Percentiles rank a stretch among this genome's conserved stretches.
phyloP scores from a whole-genome alignment of 2,888 invertebrate genomes.

The Mystacides longicornis region DNA sequence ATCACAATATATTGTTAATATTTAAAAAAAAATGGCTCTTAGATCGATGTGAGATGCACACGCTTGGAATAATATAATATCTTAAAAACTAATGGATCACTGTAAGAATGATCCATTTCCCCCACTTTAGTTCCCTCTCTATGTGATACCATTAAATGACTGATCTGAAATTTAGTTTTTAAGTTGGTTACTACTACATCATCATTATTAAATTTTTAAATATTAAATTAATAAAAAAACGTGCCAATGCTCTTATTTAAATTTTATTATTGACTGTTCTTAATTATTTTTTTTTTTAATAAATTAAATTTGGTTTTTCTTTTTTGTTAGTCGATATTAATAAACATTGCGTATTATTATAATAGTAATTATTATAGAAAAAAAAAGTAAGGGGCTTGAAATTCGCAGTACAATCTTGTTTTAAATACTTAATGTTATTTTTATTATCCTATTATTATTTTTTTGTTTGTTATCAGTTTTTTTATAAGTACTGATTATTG shows the following conservation, averaged over 20 bases:
- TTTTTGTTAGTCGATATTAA: conserved; percentile 4
- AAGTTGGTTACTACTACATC: conserved; percentile 50
- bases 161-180: conserved; percentile 56
- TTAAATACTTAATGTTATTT: not conserved
- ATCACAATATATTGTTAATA: not conserved
- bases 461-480: conserved; percentile 27
- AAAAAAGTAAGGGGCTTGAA: conserved; percentile 26
- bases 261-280: conserved; percentile 47
- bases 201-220: conserved; percentile 35
- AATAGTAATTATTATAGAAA: too few species aligned
- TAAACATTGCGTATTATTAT: not conserved
- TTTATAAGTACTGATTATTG: too few species aligned
- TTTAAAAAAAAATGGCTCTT: conserved; percentile 6
- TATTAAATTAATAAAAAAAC: conserved; percentile 49
- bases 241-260: conserved; percentile 55
- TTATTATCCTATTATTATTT: conserved; percentile 15
- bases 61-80: not conserved
- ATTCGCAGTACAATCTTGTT: conserved; percentile 39
- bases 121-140: conserved; percentile 46
- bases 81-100: conserved; percentile 7
- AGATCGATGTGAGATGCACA: conserved; percentile 14
- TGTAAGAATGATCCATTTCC: conserved; percentile 28
- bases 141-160: conserved; percentile 56
- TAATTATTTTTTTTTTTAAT: too few species aligned
- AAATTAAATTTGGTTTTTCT: conserved; percentile 27